Evolutionary conservation across 1,140 invertebrate genomes (phyloP), one percentile per base, ranked within the genome.

Genomic region (Pinna nobilis): DNA sequence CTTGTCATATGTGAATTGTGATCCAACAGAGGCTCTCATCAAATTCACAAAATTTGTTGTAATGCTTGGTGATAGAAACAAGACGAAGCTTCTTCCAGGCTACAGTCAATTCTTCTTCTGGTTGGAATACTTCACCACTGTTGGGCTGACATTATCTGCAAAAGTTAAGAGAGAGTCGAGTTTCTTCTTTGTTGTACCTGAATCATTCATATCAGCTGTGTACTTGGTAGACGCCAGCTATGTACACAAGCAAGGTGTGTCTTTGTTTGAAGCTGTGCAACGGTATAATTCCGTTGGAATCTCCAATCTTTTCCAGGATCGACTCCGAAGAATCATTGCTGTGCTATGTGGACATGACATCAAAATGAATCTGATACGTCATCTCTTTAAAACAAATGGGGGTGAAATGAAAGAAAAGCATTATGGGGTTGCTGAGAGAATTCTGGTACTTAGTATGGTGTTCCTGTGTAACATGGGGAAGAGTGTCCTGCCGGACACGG

Each of bases 21-120:
- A 82, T 70, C 80, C 80, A 2, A 69, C 67, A 6, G 79, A 81
- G 49, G 75, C 83, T 5, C 28, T 81, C 15, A 67, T 78, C 57
- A 70, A 79, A 59, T 83, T 85, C 44, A 76, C 73, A n/a, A 83
- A 79, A 59, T 81, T 81, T 41, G 49, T 78, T 20, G 55, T 50
- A 33, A 25, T 75, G 23, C 39, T 82, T 23, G 63, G 68, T n/a
- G 65, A 60, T 11, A 59, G 72, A 20, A 60, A 55, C 9, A 53
- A 70, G 28, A 37, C 25, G 11, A 50, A 47, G 13, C 57, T 78
- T n/a, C 66, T 83, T 25, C 83, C 80, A 18, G 68, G 78, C n/a
- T 32, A 76, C 0, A 50, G 57, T 30, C 49, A 75, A 7, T 70
- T 82, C 11, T 39, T 81, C 2, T 72, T 83, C 53, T 83, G 83